Evolutionary conservation across 2,888 invertebrate genomes (phyloP), one percentile per base, ranked within the genome.

Genomic region (Panorpa germanica): DNA sequence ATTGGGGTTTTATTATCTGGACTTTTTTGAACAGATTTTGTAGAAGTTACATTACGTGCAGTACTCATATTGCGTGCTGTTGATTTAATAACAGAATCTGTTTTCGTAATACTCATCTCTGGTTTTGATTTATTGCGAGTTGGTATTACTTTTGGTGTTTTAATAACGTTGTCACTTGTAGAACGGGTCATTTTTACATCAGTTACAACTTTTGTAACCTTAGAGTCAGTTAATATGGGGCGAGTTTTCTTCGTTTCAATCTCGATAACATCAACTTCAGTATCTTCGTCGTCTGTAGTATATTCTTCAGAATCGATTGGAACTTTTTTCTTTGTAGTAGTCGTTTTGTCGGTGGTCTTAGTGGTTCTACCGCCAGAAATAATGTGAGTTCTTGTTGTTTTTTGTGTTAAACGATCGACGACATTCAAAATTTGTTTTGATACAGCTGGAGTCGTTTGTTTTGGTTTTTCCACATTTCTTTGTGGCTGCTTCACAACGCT

Each of bases 131-230:
- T 59, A 32, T 57, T 49, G 44, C 56, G 49, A 37, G 57, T 55
- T 5, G 62, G 59, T 2, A 55, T 47, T 37, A 40, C 41, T 41
- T 57, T 57, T 37, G 56, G 55, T 2, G 55, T 46, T 45, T 63
- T 68, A 6, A 65, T 56, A n/a, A 59, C 46, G 31, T 58, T 58
- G 33, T 70, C 69, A 43, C 66, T 69, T 4, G 57, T 50, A 13
- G 68, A 65, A 21, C 67, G 57, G 3, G 55, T 57, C 23, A 65
- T 57, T 47, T 61, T 63, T 12, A 42, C 36, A 23, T 63, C 60
- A 35, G 50, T 61, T 24, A 55, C 48, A 11, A 45, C 48, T 3
- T 49, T 46, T 3, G 52, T 55, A 20, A 56, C 53, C 39, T 46
- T 49, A 23, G 48, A 28, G 6, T 21, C 30, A 17, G 15, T 38